Percentiles rank a stretch among this genome's conserved stretches.
These are phyloP conservation scores for Synergus itoensis DNA, from an alignment of 2,888 invertebrate species.

Conservation along the genomic window DNA sequence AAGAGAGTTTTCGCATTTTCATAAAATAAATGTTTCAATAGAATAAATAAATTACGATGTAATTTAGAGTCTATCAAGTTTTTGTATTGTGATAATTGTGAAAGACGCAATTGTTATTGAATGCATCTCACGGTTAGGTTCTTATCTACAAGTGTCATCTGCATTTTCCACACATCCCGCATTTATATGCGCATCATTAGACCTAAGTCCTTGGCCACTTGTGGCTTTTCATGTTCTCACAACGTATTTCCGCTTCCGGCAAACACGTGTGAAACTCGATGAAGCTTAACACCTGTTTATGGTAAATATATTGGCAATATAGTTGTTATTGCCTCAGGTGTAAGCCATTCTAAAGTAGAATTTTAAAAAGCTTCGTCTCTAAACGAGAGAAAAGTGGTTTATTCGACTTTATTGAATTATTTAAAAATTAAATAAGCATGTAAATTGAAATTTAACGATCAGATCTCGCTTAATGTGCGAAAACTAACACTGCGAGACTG, in stretches of 20 bases:
- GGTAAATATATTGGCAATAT: slow-evolving; percentile 33
- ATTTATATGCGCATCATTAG: slow-evolving; percentile 70
- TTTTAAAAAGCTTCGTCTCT: not conserved
- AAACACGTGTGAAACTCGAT: slow-evolving; percentile 62
- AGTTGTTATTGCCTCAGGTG: slow-evolving; percentile 7
- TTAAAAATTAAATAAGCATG: not conserved
- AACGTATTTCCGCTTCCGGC: slow-evolving; percentile 72
- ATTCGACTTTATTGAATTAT: not conserved
- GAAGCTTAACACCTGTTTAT: slow-evolving; percentile 36
- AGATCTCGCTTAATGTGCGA: slow-evolving; percentile 1
- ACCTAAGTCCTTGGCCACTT: slow-evolving; percentile 59
- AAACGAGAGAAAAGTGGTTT: not conserved
- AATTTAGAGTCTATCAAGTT: slow-evolving; percentile 9
- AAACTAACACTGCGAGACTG: slow-evolving; percentile 15
- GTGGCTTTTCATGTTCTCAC: slow-evolving; percentile 68
- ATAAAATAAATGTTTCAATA: not conserved
- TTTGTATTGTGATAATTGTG: slow-evolving; percentile 22
- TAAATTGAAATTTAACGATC: not conserved
- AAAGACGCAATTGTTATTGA: slow-evolving; percentile 39
- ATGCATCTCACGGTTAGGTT: slow-evolving; percentile 32
- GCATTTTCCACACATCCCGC: slow-evolving; percentile 57
- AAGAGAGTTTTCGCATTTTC: not conserved
- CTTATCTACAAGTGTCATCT: slow-evolving; percentile 46
- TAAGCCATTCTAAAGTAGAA: not conserved
- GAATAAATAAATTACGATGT: not conserved